These are phyloP conservation scores for Adelphocoris suturalis DNA, from an alignment of 2,888 invertebrate genomes.

Conservation along the genomic window DNA sequence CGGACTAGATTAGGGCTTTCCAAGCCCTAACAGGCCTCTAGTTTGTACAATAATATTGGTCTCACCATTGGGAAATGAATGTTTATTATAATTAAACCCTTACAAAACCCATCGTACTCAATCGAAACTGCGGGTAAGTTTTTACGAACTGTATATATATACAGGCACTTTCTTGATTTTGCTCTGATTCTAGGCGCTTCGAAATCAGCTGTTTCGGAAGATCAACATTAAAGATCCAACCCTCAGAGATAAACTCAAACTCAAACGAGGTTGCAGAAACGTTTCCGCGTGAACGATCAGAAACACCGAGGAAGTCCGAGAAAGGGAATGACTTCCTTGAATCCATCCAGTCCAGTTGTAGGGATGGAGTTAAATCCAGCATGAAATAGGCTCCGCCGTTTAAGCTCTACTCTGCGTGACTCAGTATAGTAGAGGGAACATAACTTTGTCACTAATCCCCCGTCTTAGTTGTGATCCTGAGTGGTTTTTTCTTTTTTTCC, in stretches of 20 bases:
- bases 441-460: neutral
- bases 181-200: too few species aligned
- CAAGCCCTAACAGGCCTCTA: too few species aligned
- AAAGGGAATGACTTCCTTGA: neutral
- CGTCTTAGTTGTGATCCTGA: neutral
- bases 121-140: too few species aligned
- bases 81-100: too few species aligned
- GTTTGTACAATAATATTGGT: too few species aligned
- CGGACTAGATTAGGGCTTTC: too few species aligned
- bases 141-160: too few species aligned
- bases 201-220: neutral
- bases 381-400: slow-evolving; percentile 54
- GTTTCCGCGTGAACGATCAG: neutral
- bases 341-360: slow-evolving; percentile 30
- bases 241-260: neutral
- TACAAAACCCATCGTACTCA: too few species aligned
- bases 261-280: slow-evolving; percentile 9
- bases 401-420: neutral
- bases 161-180: too few species aligned
- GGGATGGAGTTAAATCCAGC: slow-evolving; percentile 58
- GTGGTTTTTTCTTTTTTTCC: neutral
- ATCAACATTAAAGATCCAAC: neutral
- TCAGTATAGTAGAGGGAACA: neutral
- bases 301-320: slow-evolving; percentile 1
- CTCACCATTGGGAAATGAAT: too few species aligned